These are phyloP conservation scores for Scolopax mira DNA, from an alignment of 2,113 vertebrate genomes.

Conservation along the genomic window DNA sequence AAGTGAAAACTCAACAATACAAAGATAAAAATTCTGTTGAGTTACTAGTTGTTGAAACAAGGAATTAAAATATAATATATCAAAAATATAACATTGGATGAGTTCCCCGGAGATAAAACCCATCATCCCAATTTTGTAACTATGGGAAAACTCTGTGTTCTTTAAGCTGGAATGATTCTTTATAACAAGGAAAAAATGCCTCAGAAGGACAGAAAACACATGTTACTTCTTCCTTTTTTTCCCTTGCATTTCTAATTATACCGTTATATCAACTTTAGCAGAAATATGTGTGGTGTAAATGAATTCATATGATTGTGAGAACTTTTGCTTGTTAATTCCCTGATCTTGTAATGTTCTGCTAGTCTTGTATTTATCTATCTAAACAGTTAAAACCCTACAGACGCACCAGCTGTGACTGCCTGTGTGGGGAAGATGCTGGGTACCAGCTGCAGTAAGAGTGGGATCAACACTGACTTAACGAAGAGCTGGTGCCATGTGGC, in stretches of 20 bases:
- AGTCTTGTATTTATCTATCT: not conserved
- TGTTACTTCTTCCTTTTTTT: not conserved
- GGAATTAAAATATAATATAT: not conserved
- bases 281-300: not conserved
- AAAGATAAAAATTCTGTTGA: not conserved
- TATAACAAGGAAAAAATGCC: not conserved
- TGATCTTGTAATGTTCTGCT: not conserved
- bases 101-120: not conserved
- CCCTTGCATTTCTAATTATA: not conserved
- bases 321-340: not conserved
- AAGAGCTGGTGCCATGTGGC: rapidly evolving
- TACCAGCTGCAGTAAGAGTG: not conserved
- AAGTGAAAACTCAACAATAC: not conserved
- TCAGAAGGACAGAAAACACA: not conserved
- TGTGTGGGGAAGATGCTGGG: not conserved
- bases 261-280: not conserved
- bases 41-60: not conserved
- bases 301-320: not conserved
- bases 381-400: not conserved
- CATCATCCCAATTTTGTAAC: not conserved
- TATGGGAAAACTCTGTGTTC: not conserved
- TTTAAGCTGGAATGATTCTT: not conserved
- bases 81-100: not conserved
- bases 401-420: not conserved
- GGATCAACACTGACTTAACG: not conserved